These are phyloP conservation scores for Tipula lateralis DNA, from an alignment of 2,888 invertebrate species.

Conservation along the genomic window DNA sequence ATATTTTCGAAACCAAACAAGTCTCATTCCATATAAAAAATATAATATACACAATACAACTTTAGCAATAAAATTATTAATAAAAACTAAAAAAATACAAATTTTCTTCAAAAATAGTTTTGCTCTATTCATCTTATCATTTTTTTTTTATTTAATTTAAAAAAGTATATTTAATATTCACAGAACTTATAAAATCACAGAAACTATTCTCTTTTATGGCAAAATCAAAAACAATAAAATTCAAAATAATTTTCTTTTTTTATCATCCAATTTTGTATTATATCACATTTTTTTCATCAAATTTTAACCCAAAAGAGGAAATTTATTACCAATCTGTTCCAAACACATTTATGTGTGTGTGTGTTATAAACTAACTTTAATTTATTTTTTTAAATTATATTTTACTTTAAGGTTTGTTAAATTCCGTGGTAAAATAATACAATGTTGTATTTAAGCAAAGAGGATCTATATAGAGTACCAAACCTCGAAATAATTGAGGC, in stretches of 20 bases:
- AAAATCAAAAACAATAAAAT: constrained; percentile 15
- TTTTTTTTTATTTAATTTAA: background rate
- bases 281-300: background rate
- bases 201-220: constrained; percentile 24
- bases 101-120: constrained; percentile 9
- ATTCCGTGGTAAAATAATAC: background rate
- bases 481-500: no score
- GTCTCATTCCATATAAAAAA: constrained; percentile 19
- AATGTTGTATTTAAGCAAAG: no score
- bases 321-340: background rate
- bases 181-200: constrained; percentile 11
- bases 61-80: background rate
- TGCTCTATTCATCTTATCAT: background rate
- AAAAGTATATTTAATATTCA: background rate
- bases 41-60: background rate
- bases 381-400: background rate
- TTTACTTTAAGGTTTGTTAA: background rate
- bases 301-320: constrained; percentile 24
- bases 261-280: background rate
- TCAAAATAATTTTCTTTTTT: background rate
- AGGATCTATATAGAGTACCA: no score
- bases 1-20: background rate
- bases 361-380: background rate
- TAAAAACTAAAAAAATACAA: background rate
- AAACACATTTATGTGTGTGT: background rate